A percentile compares a stretch with the other conserved stretches of the same genome.
Conservation (phyloP, 2,797 vertebrate genomes). For the Macroramphosus scolopax region DNA sequence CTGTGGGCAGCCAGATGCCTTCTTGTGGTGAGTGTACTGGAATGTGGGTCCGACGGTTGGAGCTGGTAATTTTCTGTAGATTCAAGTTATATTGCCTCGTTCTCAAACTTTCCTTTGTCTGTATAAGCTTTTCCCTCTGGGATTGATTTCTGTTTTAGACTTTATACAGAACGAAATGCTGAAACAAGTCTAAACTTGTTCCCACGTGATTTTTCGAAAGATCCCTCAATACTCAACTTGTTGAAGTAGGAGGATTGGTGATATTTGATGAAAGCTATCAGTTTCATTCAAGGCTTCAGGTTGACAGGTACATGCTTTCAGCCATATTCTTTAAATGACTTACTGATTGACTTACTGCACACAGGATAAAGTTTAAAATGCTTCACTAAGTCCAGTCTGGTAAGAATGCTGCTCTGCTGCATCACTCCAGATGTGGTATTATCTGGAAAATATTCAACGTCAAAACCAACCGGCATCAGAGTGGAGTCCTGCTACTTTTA, state of each 20-base stretch:
- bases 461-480: no score
- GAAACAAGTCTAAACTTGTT: conserved; percentile 24
- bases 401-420: neutral
- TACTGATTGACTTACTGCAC: no score
- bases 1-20: conserved; percentile 49
- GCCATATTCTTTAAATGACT: no score
- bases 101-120: neutral
- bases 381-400: no score
- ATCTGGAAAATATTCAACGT: neutral
- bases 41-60: conserved; percentile 26
- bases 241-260: no score
- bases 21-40: conserved; percentile 71
- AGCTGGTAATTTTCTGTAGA: conserved; percentile 22
- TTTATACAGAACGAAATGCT: conserved; percentile 4
- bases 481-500: no score
- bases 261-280: no score
- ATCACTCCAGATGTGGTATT: conserved; percentile 10
- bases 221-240: conserved; percentile 7
- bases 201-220: conserved; percentile 13
- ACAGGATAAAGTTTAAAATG: neutral
- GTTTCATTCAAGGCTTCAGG: no score
- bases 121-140: neutral
- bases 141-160: conserved; percentile 1
- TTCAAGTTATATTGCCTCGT: conserved; percentile 1
- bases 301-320: no score